A percentile compares a stretch with the other conserved stretches of the same genome.
phyloP scores from a whole-genome alignment of 2,113 vertebrate genomes.

The Zingel zingel region DNA sequence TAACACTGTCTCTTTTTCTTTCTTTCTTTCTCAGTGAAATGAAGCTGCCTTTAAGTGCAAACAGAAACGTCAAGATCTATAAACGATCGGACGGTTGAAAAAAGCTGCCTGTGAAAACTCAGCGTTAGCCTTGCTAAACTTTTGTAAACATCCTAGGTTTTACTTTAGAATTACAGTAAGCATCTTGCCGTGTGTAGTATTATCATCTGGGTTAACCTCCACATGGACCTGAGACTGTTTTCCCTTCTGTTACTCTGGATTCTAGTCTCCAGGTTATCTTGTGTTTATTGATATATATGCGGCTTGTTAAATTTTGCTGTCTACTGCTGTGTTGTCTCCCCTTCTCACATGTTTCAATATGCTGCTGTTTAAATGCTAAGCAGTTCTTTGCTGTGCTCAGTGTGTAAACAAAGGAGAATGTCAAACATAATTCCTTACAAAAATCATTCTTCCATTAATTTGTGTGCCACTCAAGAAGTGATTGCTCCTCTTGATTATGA shows the following conservation, averaged over 20 bases:
- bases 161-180: background rate
- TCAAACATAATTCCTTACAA: background rate
- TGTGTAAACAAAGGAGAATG: slow-evolving; percentile 14
- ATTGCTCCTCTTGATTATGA: background rate
- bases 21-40: too few species aligned
- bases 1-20: too few species aligned
- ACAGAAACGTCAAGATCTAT: too few species aligned
- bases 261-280: slow-evolving; percentile 1
- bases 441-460: background rate
- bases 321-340: background rate
- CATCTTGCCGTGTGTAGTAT: background rate
- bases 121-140: too few species aligned
- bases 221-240: background rate
- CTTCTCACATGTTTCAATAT: background rate
- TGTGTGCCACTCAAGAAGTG: background rate
- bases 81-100: too few species aligned
- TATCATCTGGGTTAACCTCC: background rate
- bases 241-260: background rate
- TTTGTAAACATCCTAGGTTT: too few species aligned
- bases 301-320: background rate
- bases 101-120: too few species aligned
- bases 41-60: too few species aligned
- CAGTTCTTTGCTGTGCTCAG: background rate
- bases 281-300: background rate
- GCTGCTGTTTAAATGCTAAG: slow-evolving; percentile 1